A percentile compares a stretch with the other conserved stretches of the same genome.
These are phyloP conservation scores for Zeugodacus cucurbitae DNA, from an alignment of 1,140 invertebrate genomes.

Conservation along the genomic window DNA sequence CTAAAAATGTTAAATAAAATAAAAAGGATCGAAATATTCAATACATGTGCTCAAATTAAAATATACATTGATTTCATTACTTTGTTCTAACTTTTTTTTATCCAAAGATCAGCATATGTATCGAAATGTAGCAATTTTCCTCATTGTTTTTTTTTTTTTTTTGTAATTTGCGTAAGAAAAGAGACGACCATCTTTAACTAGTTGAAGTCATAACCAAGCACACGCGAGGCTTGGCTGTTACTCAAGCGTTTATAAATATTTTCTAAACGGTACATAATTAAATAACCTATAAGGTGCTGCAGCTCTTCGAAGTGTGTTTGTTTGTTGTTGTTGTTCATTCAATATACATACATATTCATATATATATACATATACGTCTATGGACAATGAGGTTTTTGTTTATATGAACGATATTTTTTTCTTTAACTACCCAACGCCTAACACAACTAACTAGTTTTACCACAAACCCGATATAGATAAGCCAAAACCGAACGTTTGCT, in stretches of 20 bases:
- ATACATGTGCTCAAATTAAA: neutral
- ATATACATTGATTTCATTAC: neutral
- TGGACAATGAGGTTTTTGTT: neutral
- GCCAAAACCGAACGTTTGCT: constrained; percentile 91
- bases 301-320: neutral
- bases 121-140: too few relatives aligned
- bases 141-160: too few relatives aligned
- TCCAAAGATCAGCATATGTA: too few relatives aligned
- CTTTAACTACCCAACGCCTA: neutral
- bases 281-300: neutral
- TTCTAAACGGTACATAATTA: neutral
- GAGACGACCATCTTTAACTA: neutral
- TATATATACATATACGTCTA: neutral
- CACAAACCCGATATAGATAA: constrained; percentile 68
- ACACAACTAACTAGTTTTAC: constrained; percentile 48
- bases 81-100: constrained; percentile 8
- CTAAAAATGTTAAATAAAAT: neutral
- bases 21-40: neutral
- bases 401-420: neutral
- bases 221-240: neutral
- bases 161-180: neutral
- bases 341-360: neutral
- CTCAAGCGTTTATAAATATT: constrained; percentile 3
- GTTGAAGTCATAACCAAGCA: neutral
- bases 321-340: neutral